These are phyloP conservation scores for Agonopterix arenella DNA, from an alignment of 2,888 invertebrate species.

Conservation along the genomic window DNA sequence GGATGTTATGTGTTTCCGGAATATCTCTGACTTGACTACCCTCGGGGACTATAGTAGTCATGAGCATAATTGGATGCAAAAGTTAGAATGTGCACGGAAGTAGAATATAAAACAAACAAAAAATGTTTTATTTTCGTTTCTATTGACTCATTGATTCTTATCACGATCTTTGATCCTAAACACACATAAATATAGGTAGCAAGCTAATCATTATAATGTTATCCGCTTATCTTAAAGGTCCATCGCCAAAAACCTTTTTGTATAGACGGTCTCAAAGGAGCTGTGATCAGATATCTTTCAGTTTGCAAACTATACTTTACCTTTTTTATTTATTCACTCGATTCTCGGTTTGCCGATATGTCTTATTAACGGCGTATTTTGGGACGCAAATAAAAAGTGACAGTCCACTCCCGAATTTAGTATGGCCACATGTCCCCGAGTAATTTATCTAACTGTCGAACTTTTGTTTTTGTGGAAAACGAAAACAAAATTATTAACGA, in stretches of 20 bases:
- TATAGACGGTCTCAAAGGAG: conserved; percentile 35
- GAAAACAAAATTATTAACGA: not conserved
- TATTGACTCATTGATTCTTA: conserved; percentile 9
- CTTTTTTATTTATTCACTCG: conserved; percentile 40
- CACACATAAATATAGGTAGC: conserved; percentile 50
- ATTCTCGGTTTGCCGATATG: conserved; percentile 21
- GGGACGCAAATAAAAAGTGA: conserved; percentile 8
- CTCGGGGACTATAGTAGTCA: no score
- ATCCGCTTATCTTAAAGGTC: conserved; percentile 30
- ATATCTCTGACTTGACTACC: no score
- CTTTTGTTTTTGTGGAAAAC: not conserved
- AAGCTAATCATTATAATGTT: conserved; percentile 39
- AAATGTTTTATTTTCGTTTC: not conserved
- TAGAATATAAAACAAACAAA: not conserved
- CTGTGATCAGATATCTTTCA: conserved; percentile 54
- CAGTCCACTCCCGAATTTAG: conserved; percentile 2
- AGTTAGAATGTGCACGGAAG: conserved; percentile 8
- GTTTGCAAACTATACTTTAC: conserved; percentile 54
- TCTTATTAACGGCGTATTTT: conserved; percentile 26
- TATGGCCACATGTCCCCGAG: conserved; percentile 2
- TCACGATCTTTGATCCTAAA: conserved; percentile 28
- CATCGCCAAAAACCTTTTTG: conserved; percentile 50
- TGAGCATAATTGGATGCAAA: no score
- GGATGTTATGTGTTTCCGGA: no score
- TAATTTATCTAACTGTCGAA: conserved; percentile 3